A percentile compares a stretch with the other conserved stretches of the same genome.
Evolutionary conservation across 2,888 invertebrate species (phyloP).

Genomic region (Idaea straminata): DNA sequence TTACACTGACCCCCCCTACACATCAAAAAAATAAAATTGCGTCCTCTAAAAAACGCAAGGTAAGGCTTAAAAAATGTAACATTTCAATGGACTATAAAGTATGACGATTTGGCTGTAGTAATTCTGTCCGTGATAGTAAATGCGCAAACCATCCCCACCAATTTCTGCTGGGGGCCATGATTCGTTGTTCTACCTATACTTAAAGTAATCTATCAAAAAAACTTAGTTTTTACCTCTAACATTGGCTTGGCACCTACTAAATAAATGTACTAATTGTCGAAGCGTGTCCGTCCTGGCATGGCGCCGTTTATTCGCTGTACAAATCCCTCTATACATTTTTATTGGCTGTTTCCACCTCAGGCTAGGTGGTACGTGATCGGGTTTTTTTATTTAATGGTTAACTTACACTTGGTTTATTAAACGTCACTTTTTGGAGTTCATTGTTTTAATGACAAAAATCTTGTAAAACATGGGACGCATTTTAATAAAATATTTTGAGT

Average conservation of each 20-base stretch:
- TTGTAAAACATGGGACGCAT: no score
- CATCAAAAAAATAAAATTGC: no score
- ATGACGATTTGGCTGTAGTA: no score
- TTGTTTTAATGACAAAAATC: slow-evolving; percentile 5
- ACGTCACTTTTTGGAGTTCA: neutral
- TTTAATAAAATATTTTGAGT: no score
- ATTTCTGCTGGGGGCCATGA: no score
- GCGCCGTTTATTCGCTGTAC: slow-evolving; percentile 55
- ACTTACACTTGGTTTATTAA: slow-evolving; percentile 18
- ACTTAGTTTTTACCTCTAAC: neutral
- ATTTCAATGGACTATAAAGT: no score
- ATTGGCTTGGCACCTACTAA: slow-evolving; percentile 16
- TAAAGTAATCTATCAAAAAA: neutral
- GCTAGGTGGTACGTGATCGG: slow-evolving; percentile 58
- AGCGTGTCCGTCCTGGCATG: slow-evolving; percentile 30
- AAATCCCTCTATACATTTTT: slow-evolving; percentile 79
- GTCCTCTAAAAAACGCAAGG: no score
- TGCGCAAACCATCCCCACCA: no score
- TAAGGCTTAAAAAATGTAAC: no score
- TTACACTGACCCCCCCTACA: no score
- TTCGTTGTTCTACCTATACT: no score
- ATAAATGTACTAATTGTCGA: slow-evolving; percentile 65
- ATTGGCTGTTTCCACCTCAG: slow-evolving; percentile 74
- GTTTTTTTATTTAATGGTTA: slow-evolving; percentile 37
- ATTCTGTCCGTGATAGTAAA: no score